Evolutionary conservation across 2,113 vertebrate genomes (phyloP), one percentile per base, ranked within the genome.

Genomic region (Gymnocephalus cernua): DNA sequence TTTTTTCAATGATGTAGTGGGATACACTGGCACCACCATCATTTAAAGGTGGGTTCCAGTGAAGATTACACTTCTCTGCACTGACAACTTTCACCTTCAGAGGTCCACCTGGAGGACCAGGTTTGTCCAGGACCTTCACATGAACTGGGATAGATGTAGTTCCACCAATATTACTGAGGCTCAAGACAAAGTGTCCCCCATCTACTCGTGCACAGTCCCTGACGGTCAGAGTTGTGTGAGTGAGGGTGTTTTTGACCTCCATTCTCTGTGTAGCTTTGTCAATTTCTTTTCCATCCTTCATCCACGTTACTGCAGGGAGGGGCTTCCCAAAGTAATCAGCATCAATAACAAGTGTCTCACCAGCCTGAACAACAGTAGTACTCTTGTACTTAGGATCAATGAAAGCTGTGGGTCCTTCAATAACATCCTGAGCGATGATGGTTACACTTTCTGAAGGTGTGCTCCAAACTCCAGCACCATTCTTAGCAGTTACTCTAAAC

Each of bases 401-500:
- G 27, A 96, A 94, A 82, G 94, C 96, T 69, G 95, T 96, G 59
- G 98, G 98, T 84, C 94, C 95, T 94, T 99, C 98, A 90, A 99
- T 98, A 90, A 99, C 97, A 94, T 99, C 98, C 93, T 96, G 96
- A 80, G 97, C 98, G 68, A 96, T 97, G 89, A 99, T 96, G 72
- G 96, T 97, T 79, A 95, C 95, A 80, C 95, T 94, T 93, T 98
- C 96, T 91, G 98, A 99, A 9, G 97, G 97, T 78, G 95, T 93
- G 85, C 98, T 99, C 74, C 97, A 95, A 93, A 96, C 96, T 77
- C 96, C 97, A 78, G 98, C 97, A 88, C 96, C 96, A 91, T 99
- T 99, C 95, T 96, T 99, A 88, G 98, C 98, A 91, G 97, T 98
- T 77, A 99, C 95, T 96, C 97, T 97, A 82, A 99, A 99, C 93